A percentile compares a stretch with the other conserved stretches of the same genome.
phyloP scores from a whole-genome alignment of 2,797 vertebrate genomes.

The Fistularia commersonii region DNA sequence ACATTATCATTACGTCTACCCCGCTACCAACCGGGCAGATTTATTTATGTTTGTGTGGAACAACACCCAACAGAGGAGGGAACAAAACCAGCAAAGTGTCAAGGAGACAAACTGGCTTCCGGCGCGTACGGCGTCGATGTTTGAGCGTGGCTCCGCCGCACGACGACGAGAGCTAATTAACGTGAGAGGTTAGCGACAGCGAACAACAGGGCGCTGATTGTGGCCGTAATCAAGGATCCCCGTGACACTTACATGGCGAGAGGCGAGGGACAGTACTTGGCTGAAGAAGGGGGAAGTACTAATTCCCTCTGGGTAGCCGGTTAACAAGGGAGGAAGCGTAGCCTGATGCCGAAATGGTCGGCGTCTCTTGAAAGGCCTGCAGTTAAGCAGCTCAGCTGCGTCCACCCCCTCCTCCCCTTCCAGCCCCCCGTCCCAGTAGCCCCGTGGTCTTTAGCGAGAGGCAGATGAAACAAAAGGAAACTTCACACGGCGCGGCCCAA shows the following conservation, averaged over 20 bases:
- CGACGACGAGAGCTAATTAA: slow-evolving; percentile 61
- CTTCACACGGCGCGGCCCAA: slow-evolving; percentile 68
- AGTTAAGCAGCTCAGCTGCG: slow-evolving; percentile 61
- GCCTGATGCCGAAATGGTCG: slow-evolving; percentile 44
- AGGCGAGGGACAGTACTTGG: slow-evolving; percentile 21
- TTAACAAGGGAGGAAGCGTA: slow-evolving; percentile 54
- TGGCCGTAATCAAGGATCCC: slow-evolving; percentile 60
- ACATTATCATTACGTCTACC: slow-evolving; percentile 67
- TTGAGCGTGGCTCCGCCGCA: slow-evolving; percentile 31
- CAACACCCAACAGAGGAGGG: slow-evolving; percentile 24
- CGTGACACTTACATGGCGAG: slow-evolving; percentile 29
- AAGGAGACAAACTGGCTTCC: slow-evolving; percentile 21
- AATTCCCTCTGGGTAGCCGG: slow-evolving; percentile 31
- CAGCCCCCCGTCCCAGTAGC: slow-evolving; percentile 45
- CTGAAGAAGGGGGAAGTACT: neutral
- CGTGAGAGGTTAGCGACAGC: slow-evolving; percentile 49
- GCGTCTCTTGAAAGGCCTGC: slow-evolving; percentile 57
- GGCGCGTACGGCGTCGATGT: slow-evolving; percentile 2
- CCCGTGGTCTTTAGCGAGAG: slow-evolving; percentile 59
- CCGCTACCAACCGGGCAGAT: slow-evolving; percentile 59
- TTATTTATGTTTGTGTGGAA: slow-evolving; percentile 25
- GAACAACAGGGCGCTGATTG: slow-evolving; percentile 69
- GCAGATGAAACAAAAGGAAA: slow-evolving; percentile 68
- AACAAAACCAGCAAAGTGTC: slow-evolving; percentile 23
- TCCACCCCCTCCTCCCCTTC: neutral